Evolutionary conservation across 2,113 vertebrate genomes (phyloP), one percentile per base, ranked within the genome.

Genomic region (Orthochromis malagaraziensis): DNA sequence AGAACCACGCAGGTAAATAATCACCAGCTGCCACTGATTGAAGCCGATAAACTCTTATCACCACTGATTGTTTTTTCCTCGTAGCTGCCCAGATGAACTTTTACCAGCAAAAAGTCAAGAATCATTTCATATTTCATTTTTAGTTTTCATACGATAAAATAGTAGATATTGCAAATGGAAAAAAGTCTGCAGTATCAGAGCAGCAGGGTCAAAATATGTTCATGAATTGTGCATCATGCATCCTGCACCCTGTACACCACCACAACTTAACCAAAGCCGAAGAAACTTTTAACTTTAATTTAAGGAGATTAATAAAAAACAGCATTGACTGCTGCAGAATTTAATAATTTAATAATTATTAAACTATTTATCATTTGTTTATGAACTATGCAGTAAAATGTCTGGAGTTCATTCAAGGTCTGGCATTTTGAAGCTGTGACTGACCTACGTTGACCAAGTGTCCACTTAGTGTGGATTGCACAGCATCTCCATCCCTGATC

Each of bases 221-320:
- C 40, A 75, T 16, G 38, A 24, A 8, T 4, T 38, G 0, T 65
- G 60, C 31, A 60, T 57, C 12, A 0, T 33, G 55, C 57, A 33
- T 0, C 29, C 1, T 53, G 9, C 1, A 21, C 19, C 9, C 19
- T 42, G 65, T 0, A 24, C 38, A 16, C 7, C 1, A 16, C 38
- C 38, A 26, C 38, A 70, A 24, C 38, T 9, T 13, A 70, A 24
- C 12, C 11, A 21, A 6, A 9, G 7, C 0, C 1, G 0, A 70
- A 42, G n/a, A 70, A 42, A 14, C 16, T 4, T 70, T 70, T 42
- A 17, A 16, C 1, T 31, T 60, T 60, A 17, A 60, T 31, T 31
- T 16, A 11, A 63, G 29, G 29, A 19, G 29, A 63, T 33, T 11
- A 21, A 54, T 4, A 9, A 1, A 17, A 31, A 31, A 1, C 14